Evolutionary conservation across 2,113 vertebrate genomes (phyloP).

Genomic region (Clarias gariepinus): DNA sequence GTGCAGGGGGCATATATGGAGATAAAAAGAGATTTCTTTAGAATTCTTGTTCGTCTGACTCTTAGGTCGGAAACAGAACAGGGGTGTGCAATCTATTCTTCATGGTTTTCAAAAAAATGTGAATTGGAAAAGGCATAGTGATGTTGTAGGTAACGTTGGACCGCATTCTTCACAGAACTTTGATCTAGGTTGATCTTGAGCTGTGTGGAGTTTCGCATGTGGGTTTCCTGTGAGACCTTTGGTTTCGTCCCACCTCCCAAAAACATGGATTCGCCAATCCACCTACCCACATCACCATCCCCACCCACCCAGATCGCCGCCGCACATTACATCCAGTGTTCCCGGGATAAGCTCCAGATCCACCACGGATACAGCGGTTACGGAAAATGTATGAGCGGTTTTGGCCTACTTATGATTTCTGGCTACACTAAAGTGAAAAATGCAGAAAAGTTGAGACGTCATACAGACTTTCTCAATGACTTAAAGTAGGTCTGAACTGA

Average conservation of each 20-base stretch:
- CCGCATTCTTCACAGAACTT: background rate
- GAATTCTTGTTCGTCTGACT: constrained; percentile 53
- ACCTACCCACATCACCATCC: background rate
- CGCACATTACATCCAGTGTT: background rate
- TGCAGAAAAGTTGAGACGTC: background rate
- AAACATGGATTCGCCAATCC: background rate
- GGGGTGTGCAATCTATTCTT: background rate
- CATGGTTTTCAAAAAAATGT: background rate
- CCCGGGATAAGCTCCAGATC: background rate
- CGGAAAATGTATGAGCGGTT: background rate
- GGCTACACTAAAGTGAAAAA: background rate
- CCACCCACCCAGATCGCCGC: too few species aligned
- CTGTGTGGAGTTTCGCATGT: background rate
- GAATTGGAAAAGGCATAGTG: background rate
- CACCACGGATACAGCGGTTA: background rate
- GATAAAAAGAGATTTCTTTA: constrained; percentile 63
- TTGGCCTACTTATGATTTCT: background rate
- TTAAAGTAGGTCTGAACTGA: background rate
- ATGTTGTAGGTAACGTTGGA: background rate
- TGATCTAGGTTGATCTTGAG: background rate
- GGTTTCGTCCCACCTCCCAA: background rate
- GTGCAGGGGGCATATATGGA: constrained; percentile 58
- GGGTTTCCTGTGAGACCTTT: background rate
- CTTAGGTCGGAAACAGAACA: constrained; percentile 51
- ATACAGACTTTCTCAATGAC: background rate